These are phyloP conservation scores for Ethmia dodecea DNA, from an alignment of 2,888 invertebrate species.

Conservation along the genomic window DNA sequence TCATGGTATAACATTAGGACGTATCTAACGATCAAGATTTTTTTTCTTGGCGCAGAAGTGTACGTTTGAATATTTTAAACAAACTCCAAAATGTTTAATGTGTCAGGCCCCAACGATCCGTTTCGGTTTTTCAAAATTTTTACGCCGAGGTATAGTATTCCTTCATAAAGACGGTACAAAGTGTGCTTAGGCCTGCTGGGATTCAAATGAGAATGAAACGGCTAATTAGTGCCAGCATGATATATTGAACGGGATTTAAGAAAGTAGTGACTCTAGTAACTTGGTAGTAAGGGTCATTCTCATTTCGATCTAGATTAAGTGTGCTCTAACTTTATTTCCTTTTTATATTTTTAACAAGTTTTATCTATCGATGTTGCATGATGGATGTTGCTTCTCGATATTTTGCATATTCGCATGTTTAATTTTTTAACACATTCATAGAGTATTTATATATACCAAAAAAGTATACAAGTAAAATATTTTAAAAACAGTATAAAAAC, in stretches of 20 bases:
- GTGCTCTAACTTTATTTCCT: conserved; percentile 31
- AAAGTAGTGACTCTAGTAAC: not conserved
- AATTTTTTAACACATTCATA: conserved; percentile 18
- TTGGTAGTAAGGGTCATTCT: conserved; percentile 58
- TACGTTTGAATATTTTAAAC: no score
- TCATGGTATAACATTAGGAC: no score
- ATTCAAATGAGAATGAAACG: conserved; percentile 69
- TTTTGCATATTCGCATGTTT: conserved; percentile 62
- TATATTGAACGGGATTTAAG: conserved; percentile 18
- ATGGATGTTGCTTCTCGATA: conserved; percentile 60
- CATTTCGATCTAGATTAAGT: conserved; percentile 58
- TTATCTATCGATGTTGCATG: conserved; percentile 64
- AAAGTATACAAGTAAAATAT: conserved; percentile 13
- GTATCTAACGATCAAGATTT: no score
- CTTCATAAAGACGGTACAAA: conserved; percentile 23
- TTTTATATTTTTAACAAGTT: conserved; percentile 36
- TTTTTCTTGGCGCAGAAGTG: no score
- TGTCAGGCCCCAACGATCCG: no score
- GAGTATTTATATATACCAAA: conserved; percentile 7
- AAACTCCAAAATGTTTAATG: no score
- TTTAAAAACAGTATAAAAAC: conserved; percentile 2
- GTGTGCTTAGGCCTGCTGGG: conserved; percentile 48
- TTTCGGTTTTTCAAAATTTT: not conserved
- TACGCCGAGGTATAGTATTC: no score
- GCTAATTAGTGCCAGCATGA: conserved; percentile 31